These are phyloP conservation scores for Azorinus chamasolen DNA, from an alignment of 2,888 invertebrate genomes.

Conservation along the genomic window DNA sequence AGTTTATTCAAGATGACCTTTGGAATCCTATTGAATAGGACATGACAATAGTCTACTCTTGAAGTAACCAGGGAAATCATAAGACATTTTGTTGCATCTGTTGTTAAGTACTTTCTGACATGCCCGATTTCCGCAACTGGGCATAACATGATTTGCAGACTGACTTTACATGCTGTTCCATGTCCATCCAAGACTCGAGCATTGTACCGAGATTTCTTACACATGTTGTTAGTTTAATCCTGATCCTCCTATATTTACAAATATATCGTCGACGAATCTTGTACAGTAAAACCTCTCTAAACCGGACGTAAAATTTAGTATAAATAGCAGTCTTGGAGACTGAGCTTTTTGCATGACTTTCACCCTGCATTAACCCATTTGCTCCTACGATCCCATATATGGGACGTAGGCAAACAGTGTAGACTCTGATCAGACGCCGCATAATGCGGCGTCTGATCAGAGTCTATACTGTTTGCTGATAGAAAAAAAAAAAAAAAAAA, in stretches of 20 bases:
- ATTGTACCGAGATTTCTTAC: constrained; percentile 41
- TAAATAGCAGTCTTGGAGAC: too few species aligned
- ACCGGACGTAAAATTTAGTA: too few species aligned
- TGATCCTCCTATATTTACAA: constrained; percentile 12
- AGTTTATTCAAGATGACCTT: constrained; percentile 6
- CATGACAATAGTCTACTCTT: constrained; percentile 3
- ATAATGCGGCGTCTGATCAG: too few species aligned
- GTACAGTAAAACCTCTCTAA: too few species aligned
- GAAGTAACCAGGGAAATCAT: constrained; percentile 4
- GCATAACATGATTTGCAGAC: too few species aligned
- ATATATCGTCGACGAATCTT: constrained; percentile 11
- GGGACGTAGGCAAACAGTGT: too few species aligned
- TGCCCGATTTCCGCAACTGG: constrained; percentile 35
- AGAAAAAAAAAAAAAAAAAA: too few species aligned
- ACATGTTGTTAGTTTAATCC: constrained; percentile 8
- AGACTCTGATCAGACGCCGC: too few species aligned
- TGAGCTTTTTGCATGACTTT: too few species aligned
- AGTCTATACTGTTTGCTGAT: too few species aligned
- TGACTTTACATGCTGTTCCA: constrained; percentile 23
- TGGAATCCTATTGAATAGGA: constrained; percentile 8
- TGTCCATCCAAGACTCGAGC: constrained; percentile 41
- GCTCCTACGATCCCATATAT: too few species aligned
- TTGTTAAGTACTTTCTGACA: constrained; percentile 33
- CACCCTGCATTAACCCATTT: too few species aligned
- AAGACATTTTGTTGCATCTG: constrained; percentile 17